These are phyloP conservation scores for Drosophila carrolli DNA, from an alignment of 1,140 invertebrate genomes.

Conservation along the genomic window DNA sequence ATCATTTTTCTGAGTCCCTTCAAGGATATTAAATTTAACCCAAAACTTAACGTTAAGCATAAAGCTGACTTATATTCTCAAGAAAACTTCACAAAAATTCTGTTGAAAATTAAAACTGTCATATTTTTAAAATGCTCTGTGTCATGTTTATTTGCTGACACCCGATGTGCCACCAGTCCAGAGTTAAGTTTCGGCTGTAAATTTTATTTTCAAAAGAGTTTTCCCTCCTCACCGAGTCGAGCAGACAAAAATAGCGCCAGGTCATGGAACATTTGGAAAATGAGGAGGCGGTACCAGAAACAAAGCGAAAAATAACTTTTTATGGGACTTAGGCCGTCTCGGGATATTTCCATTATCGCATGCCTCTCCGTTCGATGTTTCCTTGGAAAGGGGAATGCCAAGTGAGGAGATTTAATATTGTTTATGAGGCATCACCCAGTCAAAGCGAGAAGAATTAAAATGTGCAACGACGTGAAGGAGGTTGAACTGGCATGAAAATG, in stretches of 20 bases:
- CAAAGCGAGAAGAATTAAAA: conserved; percentile 68
- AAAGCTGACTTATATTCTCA: background rate
- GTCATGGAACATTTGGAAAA: conserved; percentile 74
- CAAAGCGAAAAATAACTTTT: conserved; percentile 56
- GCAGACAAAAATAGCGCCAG: conserved; percentile 70
- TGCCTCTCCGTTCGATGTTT: conserved; percentile 20
- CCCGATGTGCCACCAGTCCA: conserved; percentile 22
- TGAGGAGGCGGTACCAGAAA: conserved; percentile 60
- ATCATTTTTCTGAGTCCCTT: no score
- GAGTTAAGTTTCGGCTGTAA: conserved; percentile 49
- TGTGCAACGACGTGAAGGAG: conserved; percentile 51
- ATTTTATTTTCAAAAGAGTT: conserved; percentile 68
- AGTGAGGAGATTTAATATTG: conserved; percentile 71
- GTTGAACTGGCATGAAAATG: conserved; percentile 42
- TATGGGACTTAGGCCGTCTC: conserved; percentile 55
- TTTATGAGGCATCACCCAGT: conserved; percentile 73
- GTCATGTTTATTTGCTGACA: conserved; percentile 69
- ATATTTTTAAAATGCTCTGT: conserved; percentile 68
- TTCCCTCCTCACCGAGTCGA: conserved; percentile 6
- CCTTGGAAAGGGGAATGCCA: background rate
- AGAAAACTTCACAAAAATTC: conserved; percentile 37
- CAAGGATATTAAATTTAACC: no score
- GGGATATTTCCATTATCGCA: conserved; percentile 50
- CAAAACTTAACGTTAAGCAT: background rate
- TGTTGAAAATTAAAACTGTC: conserved; percentile 71